These are phyloP conservation scores for Mimachlamys varia DNA, from an alignment of 2,888 invertebrate species.

Conservation along the genomic window DNA sequence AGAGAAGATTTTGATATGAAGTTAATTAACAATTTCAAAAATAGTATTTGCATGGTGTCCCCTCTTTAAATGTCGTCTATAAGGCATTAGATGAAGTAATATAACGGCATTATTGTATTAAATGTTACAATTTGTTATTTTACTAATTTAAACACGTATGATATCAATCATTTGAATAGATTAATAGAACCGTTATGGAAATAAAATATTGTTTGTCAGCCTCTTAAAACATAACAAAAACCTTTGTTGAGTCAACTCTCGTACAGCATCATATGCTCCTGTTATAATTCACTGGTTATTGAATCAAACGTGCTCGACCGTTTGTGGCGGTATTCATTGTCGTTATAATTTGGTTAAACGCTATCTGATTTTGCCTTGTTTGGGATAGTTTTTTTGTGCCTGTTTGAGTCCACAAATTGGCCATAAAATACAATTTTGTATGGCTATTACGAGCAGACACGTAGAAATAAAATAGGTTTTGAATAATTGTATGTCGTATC, in stretches of 20 bases:
- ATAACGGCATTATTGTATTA: neutral
- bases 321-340: neutral
- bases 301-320: neutral
- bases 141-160: neutral
- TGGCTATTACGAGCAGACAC: constrained; percentile 3
- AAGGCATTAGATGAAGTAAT: neutral
- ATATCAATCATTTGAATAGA: neutral
- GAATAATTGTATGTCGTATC: neutral
- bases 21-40: neutral
- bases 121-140: neutral
- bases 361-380: constrained; percentile 28
- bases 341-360: neutral
- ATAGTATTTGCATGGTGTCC: neutral
- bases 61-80: neutral
- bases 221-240: neutral
- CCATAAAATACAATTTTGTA: constrained; percentile 3
- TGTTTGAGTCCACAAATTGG: constrained; percentile 25
- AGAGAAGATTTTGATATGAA: neutral
- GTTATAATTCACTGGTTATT: neutral
- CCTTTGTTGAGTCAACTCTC: neutral
- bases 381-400: neutral
- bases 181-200: neutral
- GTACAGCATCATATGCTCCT: neutral
- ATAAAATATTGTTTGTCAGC: neutral
- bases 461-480: neutral